These are phyloP conservation scores for Noctua janthina DNA, from an alignment of 2,888 invertebrate species.

Conservation along the genomic window DNA sequence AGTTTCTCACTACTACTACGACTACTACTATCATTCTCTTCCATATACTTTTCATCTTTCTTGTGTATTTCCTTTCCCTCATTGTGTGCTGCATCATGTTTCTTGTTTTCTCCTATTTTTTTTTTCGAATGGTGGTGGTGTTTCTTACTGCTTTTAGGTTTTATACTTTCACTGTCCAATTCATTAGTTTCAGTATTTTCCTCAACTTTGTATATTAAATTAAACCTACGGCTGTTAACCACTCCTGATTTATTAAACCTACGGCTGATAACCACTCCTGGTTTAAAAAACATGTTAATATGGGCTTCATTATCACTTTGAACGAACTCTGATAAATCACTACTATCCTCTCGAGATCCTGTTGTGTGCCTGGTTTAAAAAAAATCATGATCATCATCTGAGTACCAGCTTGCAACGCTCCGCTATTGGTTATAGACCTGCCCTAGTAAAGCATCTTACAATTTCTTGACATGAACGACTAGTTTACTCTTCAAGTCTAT, in stretches of 20 bases:
- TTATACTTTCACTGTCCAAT: background rate
- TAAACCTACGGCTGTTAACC: background rate
- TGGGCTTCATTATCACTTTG: background rate
- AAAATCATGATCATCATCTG: slow-evolving; percentile 50
- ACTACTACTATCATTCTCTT: background rate
- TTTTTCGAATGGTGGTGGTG: background rate
- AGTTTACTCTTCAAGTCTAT: background rate
- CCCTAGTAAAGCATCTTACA: slow-evolving; percentile 5
- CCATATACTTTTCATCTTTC: background rate
- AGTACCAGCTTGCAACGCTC: slow-evolving; percentile 20
- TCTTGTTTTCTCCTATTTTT: too few relatives aligned
- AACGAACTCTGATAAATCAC: background rate
- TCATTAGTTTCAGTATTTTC: background rate
- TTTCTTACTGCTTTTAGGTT: background rate
- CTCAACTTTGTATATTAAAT: background rate
- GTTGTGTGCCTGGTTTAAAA: slow-evolving; percentile 48
- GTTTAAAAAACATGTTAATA: background rate
- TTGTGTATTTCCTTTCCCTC: background rate
- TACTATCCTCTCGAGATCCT: slow-evolving; percentile 8
- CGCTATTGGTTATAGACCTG: slow-evolving; percentile 40
- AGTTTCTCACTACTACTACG: background rate
- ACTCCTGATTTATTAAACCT: background rate
- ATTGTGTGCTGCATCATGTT: background rate
- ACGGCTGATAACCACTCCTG: background rate
- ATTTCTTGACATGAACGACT: background rate